Evolutionary conservation across 1,140 invertebrate genomes (phyloP).

Genomic region (Ceratosolen fusciceps): DNA sequence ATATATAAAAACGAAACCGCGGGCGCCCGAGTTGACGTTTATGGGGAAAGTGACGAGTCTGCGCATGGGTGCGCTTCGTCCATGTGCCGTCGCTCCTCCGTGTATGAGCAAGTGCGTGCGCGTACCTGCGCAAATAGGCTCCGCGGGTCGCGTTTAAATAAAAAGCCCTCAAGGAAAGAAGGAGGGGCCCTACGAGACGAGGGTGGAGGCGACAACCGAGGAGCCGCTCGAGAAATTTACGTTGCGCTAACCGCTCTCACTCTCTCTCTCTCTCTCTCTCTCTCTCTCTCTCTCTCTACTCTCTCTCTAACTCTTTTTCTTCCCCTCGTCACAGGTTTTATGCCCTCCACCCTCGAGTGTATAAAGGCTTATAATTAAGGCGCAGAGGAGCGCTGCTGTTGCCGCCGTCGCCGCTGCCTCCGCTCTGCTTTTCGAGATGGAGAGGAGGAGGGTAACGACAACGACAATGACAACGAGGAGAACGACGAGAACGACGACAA

Average conservation of each 20-base stretch:
- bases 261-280: background rate
- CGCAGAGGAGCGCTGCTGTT: background rate
- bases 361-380: slow-evolving; percentile 18
- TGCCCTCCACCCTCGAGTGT: slow-evolving; percentile 3
- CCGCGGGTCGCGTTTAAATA: background rate
- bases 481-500: background rate
- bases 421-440: background rate
- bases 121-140: background rate
- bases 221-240: slow-evolving; percentile 34
- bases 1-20: slow-evolving; percentile 28
- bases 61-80: background rate
- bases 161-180: background rate
- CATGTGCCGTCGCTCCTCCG: no score
- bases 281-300: background rate
- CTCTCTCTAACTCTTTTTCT: background rate
- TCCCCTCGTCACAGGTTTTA: slow-evolving; percentile 13
- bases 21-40: slow-evolving; percentile 16
- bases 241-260: background rate
- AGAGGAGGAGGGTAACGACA: background rate
- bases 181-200: background rate
- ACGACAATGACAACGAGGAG: background rate
- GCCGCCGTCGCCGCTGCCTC: background rate
- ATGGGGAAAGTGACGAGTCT: slow-evolving; percentile 26
- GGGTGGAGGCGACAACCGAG: background rate
- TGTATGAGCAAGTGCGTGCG: no score